Conservation (phyloP, 2,888 invertebrate genomes). For the Ochropleura leucogaster region DNA sequence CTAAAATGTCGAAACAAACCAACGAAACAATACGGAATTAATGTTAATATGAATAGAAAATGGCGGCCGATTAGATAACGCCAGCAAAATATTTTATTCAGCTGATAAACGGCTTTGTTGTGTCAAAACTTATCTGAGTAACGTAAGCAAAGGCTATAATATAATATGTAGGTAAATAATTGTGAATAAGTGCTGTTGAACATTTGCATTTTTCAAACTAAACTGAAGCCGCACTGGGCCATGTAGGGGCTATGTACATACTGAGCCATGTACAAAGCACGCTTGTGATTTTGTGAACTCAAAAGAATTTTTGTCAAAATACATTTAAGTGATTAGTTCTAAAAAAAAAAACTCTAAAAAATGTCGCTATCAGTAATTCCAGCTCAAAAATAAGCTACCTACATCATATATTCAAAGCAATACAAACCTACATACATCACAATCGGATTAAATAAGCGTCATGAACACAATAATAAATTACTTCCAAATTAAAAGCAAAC, state of each 20-base stretch:
- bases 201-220: conserved; percentile 17
- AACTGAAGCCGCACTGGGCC: conserved; percentile 1
- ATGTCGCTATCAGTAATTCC: neutral
- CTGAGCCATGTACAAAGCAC: too few species aligned
- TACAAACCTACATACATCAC: conserved; percentile 2
- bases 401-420: too few species aligned
- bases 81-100: conserved; percentile 50
- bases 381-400: neutral
- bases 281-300: too few species aligned
- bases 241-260: neutral
- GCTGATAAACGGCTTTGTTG: conserved; percentile 57
- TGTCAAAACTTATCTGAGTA: conserved; percentile 57
- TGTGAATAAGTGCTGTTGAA: conserved; percentile 15
- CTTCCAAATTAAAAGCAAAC: conserved; percentile 40
- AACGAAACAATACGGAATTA: conserved; percentile 32
- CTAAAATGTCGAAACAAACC: neutral
- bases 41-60: conserved; percentile 46
- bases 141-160: conserved; percentile 28
- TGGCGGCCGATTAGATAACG: conserved; percentile 50
- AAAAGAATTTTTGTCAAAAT: neutral
- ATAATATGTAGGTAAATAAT: conserved; percentile 42
- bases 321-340: neutral
- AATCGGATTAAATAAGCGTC: conserved; percentile 31
- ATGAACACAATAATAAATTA: conserved; percentile 18
- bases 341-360: conserved; percentile 1